Evolutionary conservation across 1,140 invertebrate genomes (phyloP).

Genomic region (Drosophila prosaltans): DNA sequence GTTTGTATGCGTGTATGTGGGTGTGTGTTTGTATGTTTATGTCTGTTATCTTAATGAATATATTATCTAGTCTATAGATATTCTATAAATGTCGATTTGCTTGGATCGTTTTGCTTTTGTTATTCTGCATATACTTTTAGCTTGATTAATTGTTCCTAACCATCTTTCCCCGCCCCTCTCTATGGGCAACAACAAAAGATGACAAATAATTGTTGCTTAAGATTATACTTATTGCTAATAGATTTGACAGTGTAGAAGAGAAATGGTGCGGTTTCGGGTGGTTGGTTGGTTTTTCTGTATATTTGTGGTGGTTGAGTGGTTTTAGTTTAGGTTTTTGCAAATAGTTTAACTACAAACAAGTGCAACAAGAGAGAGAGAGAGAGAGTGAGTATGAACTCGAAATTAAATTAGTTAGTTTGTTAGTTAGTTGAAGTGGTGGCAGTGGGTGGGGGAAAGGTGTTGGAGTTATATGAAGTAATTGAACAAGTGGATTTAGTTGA

Average conservation of each 20-base stretch:
- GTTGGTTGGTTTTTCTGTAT: background rate
- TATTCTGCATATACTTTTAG: constrained; percentile 45
- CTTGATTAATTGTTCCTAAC: constrained; percentile 63
- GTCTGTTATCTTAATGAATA: constrained; percentile 62
- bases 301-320: background rate
- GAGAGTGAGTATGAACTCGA: background rate
- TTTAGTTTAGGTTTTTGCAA: background rate
- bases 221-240: constrained; percentile 36
- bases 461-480: constrained; percentile 39
- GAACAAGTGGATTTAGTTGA: constrained; percentile 32
- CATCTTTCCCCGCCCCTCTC: background rate
- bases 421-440: constrained; percentile 29
- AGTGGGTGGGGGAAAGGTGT: background rate
- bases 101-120: constrained; percentile 61
- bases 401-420: constrained; percentile 16
- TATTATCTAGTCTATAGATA: constrained; percentile 66
- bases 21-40: constrained; percentile 23
- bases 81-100: constrained; percentile 62
- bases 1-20: background rate
- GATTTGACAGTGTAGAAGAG: background rate
- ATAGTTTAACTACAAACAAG: constrained; percentile 2
- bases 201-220: constrained; percentile 71
- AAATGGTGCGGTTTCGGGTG: background rate
- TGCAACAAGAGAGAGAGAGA: background rate
- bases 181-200: constrained; percentile 43